Base-by-base conservation (phyloP, 2,888 invertebrate genomes). In the Dendrolimus houi region DNA sequence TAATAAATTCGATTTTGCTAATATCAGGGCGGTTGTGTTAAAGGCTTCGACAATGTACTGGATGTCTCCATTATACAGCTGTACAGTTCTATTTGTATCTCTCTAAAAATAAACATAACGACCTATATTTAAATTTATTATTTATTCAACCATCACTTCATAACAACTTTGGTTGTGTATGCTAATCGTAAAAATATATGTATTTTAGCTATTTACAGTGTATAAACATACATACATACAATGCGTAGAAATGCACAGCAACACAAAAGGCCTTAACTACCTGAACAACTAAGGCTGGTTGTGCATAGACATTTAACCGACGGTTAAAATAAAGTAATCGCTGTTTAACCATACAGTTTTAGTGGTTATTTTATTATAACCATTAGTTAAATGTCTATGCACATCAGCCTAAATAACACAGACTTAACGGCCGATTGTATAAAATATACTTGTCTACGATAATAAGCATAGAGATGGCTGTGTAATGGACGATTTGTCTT, bases 151-250 rank as follows among this genome's bases (percentile, higher is more conserved):
- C 91, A 88, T 90, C 89, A 90, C 87, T 88, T 91, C 85, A 85
- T 91, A 91, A 91, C 91, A 91, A 91, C 91, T 91, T 91, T 91
- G 91, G 91, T 91, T 91, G 91, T 89, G 90, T 91, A 90, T 82
- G 83, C 91, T 91, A 91, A 79, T 88, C 91, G 90, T 91, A 91
- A 90, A 91, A 90, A 91, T 90, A 90, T 88, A 83, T 84, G 85
- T 87, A 87, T 81, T 85, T 86, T 85, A 87, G 81, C 85, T 90
- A 90, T 90, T 83, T 90, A 90, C 90, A 90, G 81, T 85, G 82
- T 87, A 83, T 87, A 83, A 87, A 91, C 86, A 89, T 89, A 90
- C 91, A 92, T 91, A 92, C 91, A 91, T 92, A 92, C 92, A 92
- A 92, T 92, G 85, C 87, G 76, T 85, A 83, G 83, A 88, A 89